Evolutionary conservation across 1,140 invertebrate species (phyloP), one percentile per base, ranked within the genome.

Genomic region (Drosophila santomea): DNA sequence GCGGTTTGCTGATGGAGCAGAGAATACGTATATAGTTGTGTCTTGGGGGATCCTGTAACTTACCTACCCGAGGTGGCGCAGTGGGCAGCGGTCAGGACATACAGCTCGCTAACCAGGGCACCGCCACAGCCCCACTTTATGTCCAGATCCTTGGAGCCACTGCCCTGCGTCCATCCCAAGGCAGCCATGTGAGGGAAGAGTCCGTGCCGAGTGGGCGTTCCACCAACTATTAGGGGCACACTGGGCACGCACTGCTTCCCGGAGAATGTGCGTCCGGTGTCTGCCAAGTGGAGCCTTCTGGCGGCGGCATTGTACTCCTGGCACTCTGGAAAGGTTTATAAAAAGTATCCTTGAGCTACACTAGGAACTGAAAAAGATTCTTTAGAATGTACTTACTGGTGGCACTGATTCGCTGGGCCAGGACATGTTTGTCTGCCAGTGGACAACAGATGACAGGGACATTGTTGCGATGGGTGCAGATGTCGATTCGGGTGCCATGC

Each of bases 141-240:
- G 14, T 75, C 88, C n/a, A 14, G 10, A 5, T 64, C 36, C 28
- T 44, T 48, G 45, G 20, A 51, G 4, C 68, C 67, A 4, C 80
- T 63, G 14, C 20, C 58, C 41, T 91, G 79, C 1, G 84, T 84
- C 91, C 91, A 92, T 36, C 91, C 91, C 54, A 92, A 43, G 12
- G 91, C 91, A 6, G 91, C 77, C 94, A 95, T 94, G 67, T 95
- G 95, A 3, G 95, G 94, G 75, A 95, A 95, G 63, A 95, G 94
- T 11, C 90, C 93, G 23, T 86, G 78, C 4, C 79, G 64, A 0
- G 93, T 93, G 23, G 91, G 78, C n/a, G 84, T 92, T 6, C 94
- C 94, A n/a, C 94, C 94, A 32, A 94, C 94, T 44, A 95, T 94
- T 32, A 94, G 66, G 0, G 92, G 91, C 10, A 93, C 77, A 54